phyloP scores from a whole-genome alignment of 2,113 vertebrate species.

The Cynoglossus semilaevis region DNA sequence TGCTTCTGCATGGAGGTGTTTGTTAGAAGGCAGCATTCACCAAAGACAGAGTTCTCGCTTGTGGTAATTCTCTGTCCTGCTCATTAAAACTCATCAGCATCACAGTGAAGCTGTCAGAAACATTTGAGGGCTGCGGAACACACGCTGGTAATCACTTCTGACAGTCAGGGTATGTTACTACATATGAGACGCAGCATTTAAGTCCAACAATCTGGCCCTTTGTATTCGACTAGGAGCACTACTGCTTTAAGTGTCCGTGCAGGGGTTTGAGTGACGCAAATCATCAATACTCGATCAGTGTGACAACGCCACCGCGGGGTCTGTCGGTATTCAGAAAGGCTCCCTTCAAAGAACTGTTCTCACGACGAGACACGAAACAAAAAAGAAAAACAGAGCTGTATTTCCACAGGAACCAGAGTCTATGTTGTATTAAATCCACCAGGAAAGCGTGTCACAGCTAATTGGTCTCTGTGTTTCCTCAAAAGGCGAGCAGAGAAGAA shows the following conservation, averaged over 20 bases:
- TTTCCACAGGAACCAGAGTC: too few species aligned
- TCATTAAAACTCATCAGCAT: slow-evolving; percentile 29
- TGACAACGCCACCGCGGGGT: slow-evolving; percentile 28
- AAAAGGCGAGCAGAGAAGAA: not conserved
- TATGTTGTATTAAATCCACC: too few species aligned
- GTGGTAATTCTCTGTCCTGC: not conserved
- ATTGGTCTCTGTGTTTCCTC: not conserved
- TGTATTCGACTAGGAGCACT: slow-evolving; percentile 6
- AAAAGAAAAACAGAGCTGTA: not conserved
- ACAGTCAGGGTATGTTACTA: slow-evolving; percentile 3
- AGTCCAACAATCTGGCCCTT: slow-evolving; percentile 5
- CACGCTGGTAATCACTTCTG: not conserved
- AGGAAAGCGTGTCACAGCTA: not conserved
- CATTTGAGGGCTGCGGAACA: not conserved
- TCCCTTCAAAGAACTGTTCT: slow-evolving; percentile 8
- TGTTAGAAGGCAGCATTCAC: slow-evolving; percentile 8
- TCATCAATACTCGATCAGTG: slow-evolving; percentile 23
- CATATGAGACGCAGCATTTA: slow-evolving; percentile 5
- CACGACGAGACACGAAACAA: not conserved
- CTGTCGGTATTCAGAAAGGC: slow-evolving; percentile 20
- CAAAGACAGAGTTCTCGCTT: slow-evolving; percentile 4
- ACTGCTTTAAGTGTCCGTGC: slow-evolving; percentile 1
- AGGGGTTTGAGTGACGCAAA: slow-evolving; percentile 12
- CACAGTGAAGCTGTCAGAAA: slow-evolving; percentile 5
- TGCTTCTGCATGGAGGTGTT: not conserved